These are phyloP conservation scores for Novumbra hubbsi DNA, from an alignment of 2,797 vertebrate species.

Conservation along the genomic window DNA sequence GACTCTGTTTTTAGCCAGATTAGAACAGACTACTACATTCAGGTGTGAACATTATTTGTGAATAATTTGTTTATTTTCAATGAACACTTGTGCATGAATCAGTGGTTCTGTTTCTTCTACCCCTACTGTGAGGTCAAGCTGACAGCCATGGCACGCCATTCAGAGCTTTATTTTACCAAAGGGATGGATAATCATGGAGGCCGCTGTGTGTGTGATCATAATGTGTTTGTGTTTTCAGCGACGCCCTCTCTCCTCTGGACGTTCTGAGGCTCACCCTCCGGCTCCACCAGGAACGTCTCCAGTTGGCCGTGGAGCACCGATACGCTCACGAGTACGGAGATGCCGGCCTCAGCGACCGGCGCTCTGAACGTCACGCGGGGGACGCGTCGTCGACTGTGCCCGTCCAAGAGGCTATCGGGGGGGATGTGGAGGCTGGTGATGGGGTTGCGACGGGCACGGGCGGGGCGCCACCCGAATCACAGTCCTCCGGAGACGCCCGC, in stretches of 20 bases:
- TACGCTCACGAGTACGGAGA: constrained; percentile 78
- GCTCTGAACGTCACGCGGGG: constrained; percentile 37
- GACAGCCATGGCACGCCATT: too few relatives aligned
- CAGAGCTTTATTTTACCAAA: too few relatives aligned
- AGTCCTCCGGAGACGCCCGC: constrained; percentile 35
- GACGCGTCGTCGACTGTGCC: neutral
- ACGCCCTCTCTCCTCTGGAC: constrained; percentile 58
- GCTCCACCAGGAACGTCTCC: constrained; percentile 74
- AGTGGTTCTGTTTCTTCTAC: too few relatives aligned
- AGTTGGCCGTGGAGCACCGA: constrained; percentile 80
- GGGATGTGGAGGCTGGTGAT: neutral
- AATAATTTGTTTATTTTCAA: too few relatives aligned
- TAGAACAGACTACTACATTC: too few relatives aligned
- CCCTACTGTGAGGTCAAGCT: too few relatives aligned
- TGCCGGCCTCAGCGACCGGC: constrained; percentile 43
- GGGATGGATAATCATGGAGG: neutral
- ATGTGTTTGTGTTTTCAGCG: constrained; percentile 47
- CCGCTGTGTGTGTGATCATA: neutral
- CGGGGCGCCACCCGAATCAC: constrained; percentile 31
- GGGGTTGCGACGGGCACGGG: constrained; percentile 9
- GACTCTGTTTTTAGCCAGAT: too few relatives aligned
- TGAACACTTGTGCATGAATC: too few relatives aligned
- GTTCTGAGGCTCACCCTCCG: constrained; percentile 55
- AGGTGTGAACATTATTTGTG: too few relatives aligned
- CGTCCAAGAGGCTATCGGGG: constrained; percentile 9